Base-by-base conservation (phyloP, 2,797 vertebrate species). In the Cheirogaleus major region DNA sequence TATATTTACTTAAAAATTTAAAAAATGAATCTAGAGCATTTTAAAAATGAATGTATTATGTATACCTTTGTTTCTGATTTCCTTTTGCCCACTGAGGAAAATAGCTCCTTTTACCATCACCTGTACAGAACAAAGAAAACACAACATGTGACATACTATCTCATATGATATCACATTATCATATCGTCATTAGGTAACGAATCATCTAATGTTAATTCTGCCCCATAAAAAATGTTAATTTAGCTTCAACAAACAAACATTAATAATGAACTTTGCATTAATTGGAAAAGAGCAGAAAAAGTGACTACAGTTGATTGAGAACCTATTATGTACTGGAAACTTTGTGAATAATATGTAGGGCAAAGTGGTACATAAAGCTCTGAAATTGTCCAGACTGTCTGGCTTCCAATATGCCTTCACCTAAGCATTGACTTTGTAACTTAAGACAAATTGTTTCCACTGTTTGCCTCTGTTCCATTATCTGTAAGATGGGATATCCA, bases 31-130 rank as follows among this genome's bases (percentile, higher is more conserved):
- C 50, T 18, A 55, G 50, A 61, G 12, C 10, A 43, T 72, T 67
- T 76, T 4, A 67, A 75, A 67, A 63, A n/a, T 48, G n/a, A 86
- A 55, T 52, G n/a, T 30, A 18, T 84, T 14, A 5, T 84, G 32
- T 23, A 67, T 30, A 96, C 84, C 93, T 96, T 93, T 55, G 63
- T 79, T 72, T 91, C 32, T 80, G 94, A 97, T 75, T 52, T 95
- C 80, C 14, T 61, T 88, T 78, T 91, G 90, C 48, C 95, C 97
- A 4, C 17, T 91, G 61, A 96, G 82, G 27, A 97, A 38, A 76
- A 98, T 87, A 27, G 83, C 10, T n/a, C 93, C 93, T 95, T 70
- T 97, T 1, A 25, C 91, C 93, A 98, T 88, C 23, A 98, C 15
- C 98, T 98, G 85, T 59, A 23, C 2, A 80, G 30, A 84, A 93